Evolutionary conservation across 2,113 vertebrate species (phyloP).

Genomic region (Epinephelus cyanopodus): DNA sequence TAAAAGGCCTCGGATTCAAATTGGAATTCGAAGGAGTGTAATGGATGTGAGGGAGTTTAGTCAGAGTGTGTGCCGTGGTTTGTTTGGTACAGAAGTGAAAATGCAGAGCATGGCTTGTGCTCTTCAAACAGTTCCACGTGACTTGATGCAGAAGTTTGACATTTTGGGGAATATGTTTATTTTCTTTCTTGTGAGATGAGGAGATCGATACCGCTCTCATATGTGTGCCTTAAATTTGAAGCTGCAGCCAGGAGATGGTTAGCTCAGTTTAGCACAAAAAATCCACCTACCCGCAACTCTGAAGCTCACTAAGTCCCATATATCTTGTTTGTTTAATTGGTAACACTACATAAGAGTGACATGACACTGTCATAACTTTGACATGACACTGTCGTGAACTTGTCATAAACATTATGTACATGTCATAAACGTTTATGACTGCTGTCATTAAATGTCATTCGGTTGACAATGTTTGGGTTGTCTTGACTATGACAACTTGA

Average conservation of each 20-base stretch:
- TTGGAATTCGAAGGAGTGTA: background rate
- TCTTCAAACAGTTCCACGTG: background rate
- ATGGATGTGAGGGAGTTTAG: slow-evolving; percentile 5
- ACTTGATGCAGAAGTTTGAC: background rate
- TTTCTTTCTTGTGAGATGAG: background rate
- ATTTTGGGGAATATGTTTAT: background rate
- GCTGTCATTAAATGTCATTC: no score
- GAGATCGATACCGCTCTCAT: background rate
- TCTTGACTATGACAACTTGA: no score
- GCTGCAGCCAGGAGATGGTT: background rate
- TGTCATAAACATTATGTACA: no score
- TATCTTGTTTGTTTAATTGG: background rate
- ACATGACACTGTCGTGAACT: no score
- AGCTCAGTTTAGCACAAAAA: background rate
- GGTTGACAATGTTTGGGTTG: no score
- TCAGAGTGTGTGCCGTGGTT: background rate
- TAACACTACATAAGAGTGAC: no score
- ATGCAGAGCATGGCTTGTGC: background rate
- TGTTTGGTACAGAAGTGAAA: background rate
- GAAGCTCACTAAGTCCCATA: background rate
- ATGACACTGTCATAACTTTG: no score
- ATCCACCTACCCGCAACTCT: background rate
- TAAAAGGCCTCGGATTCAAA: background rate
- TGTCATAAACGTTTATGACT: no score
- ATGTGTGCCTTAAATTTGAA: background rate